Conservation (phyloP, 37 sponge, comb jelly and placozoan species). For the Ephydatia muelleri region DNA sequence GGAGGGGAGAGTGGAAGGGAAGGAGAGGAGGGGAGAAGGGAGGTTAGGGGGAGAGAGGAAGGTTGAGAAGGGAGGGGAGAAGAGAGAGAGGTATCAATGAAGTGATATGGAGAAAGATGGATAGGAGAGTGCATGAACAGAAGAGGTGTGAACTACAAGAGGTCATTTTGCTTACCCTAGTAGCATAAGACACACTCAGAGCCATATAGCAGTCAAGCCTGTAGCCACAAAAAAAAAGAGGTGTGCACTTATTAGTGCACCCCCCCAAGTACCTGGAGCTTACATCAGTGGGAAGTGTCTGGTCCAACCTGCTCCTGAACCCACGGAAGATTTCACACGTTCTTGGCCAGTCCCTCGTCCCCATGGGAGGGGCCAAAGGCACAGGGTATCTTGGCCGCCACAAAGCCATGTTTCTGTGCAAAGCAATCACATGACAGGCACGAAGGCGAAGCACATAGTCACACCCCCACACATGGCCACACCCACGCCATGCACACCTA, state of each 20-base stretch:
- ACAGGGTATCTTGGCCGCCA: slow-evolving; percentile 88
- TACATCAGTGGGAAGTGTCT: slow-evolving; percentile 90
- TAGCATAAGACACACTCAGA: slow-evolving; percentile 74
- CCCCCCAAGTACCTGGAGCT: background rate
- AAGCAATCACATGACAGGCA: too few species aligned
- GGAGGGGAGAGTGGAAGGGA: too few species aligned
- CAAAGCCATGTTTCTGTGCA: slow-evolving; percentile 74
- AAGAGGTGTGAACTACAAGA: background rate
- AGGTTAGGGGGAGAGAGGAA: too few species aligned
- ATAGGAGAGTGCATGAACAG: background rate
- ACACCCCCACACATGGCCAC: too few species aligned
- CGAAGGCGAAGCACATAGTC: too few species aligned
- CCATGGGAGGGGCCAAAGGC: slow-evolving; percentile 84
- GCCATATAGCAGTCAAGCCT: slow-evolving; percentile 95
- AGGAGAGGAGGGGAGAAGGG: too few species aligned
- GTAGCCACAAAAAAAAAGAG: too few species aligned
- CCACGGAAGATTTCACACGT: slow-evolving; percentile 60
- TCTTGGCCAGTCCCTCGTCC: slow-evolving; percentile 71
- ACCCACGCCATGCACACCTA: too few species aligned
- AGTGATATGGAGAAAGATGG: too few species aligned
- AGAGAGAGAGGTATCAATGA: too few species aligned
- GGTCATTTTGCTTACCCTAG: slow-evolving; percentile 38
- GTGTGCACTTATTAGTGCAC: background rate
- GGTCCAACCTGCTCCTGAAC: slow-evolving; percentile 73
- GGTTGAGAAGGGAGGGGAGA: too few species aligned